Conservation (phyloP, 2,888 invertebrate genomes). For the Tridacna gigas region DNA sequence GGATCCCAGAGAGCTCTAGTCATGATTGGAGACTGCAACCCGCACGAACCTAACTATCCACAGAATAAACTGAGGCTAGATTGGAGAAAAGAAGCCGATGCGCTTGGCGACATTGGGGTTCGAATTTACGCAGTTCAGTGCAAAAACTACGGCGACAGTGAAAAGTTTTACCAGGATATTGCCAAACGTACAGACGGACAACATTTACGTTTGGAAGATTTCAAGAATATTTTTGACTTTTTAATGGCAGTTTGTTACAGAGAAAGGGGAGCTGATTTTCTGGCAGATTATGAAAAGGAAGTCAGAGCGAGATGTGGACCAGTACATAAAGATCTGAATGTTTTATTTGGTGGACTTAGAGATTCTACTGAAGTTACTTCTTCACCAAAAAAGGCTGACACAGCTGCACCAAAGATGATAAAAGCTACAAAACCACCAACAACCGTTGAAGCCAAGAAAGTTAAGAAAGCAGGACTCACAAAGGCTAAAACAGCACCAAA, state of each 20-base stretch:
- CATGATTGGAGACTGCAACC: constrained; percentile 82
- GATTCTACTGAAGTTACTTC: constrained; percentile 32
- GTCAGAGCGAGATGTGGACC: constrained; percentile 66
- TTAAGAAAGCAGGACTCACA: not conserved
- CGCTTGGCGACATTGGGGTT: constrained; percentile 67
- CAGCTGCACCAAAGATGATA: constrained; percentile 18
- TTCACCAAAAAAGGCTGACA: not conserved
- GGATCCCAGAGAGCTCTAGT: constrained; percentile 79
- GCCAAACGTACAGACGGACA: constrained; percentile 75
- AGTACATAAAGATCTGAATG: constrained; percentile 70
- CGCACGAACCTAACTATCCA: constrained; percentile 76
- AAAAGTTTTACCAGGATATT: constrained; percentile 74
- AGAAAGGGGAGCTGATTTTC: constrained; percentile 74
- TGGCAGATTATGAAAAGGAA: constrained; percentile 72
- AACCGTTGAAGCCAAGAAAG: constrained; percentile 14
- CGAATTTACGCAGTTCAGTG: constrained; percentile 75
- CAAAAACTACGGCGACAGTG: constrained; percentile 26
- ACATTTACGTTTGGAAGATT: constrained; percentile 76
- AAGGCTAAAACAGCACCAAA: not conserved
- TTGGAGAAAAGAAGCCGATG: constrained; percentile 76
- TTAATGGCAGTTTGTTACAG: constrained; percentile 83
- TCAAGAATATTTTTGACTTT: constrained; percentile 80
- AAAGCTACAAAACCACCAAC: not conserved
- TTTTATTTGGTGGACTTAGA: constrained; percentile 68
- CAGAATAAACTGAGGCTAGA: constrained; percentile 73